These are phyloP conservation scores for Phyllotis vaccarum DNA, from an alignment of 2,797 vertebrate genomes.

Conservation along the genomic window DNA sequence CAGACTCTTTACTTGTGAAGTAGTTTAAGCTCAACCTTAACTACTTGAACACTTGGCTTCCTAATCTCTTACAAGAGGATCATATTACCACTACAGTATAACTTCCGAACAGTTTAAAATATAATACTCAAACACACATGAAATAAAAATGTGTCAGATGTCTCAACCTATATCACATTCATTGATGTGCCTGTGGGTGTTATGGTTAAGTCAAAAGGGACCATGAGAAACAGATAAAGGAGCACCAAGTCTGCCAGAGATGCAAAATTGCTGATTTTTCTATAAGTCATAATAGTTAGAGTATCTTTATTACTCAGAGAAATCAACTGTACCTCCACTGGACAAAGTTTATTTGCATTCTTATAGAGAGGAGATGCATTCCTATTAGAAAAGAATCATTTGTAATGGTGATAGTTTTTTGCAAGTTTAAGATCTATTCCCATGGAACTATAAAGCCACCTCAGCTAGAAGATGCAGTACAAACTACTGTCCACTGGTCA, in stretches of 20 bases:
- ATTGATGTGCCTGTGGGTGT: background rate
- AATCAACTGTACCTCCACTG: background rate
- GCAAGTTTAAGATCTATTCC: slow-evolving; percentile 29
- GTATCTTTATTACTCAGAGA: background rate
- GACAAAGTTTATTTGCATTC: background rate
- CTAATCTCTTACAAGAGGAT: background rate
- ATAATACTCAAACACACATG: background rate
- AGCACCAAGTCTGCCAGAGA: background rate
- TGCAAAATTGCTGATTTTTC: background rate
- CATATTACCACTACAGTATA: background rate
- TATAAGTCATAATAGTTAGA: background rate
- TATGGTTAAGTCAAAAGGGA: background rate
- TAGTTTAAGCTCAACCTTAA: background rate
- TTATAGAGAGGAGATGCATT: background rate
- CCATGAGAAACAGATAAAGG: background rate
- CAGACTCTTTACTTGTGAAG: background rate
- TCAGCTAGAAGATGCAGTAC: background rate
- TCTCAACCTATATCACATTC: background rate
- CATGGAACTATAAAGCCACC: slow-evolving; percentile 17
- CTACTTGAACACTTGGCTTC: background rate
- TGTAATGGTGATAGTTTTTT: slow-evolving; percentile 35
- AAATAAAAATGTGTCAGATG: slow-evolving; percentile 15
- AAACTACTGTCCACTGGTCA: background rate
- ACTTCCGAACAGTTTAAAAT: background rate
- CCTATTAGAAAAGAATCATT: slow-evolving; percentile 2